Percentiles rank a stretch among this genome's conserved stretches.
phyloP scores from a whole-genome alignment of 2,113 vertebrate species.

The Uria aalge region DNA sequence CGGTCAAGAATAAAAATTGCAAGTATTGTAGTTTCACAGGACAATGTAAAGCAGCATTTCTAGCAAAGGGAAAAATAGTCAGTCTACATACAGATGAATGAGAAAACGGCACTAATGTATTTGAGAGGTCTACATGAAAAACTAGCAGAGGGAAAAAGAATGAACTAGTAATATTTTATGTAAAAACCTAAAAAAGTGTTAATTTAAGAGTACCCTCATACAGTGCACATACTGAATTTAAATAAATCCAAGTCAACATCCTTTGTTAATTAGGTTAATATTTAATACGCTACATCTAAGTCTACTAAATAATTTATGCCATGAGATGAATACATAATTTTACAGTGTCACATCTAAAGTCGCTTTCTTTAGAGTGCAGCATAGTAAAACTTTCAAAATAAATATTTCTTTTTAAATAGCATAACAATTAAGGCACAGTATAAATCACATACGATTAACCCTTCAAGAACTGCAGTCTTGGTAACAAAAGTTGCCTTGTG shows the following conservation, averaged over 20 bases:
- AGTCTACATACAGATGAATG: constrained; percentile 79
- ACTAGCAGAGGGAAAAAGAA: constrained; percentile 72
- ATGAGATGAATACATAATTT: constrained; percentile 99
- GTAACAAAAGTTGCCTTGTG: constrained; percentile 69
- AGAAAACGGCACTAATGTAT: constrained; percentile 57
- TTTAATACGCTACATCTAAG: constrained; percentile 90
- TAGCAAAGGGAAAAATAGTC: constrained; percentile 67
- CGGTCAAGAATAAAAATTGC: constrained; percentile 92
- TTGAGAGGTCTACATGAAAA: constrained; percentile 78
- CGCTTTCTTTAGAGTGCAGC: constrained; percentile 90
- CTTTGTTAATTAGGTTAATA: constrained; percentile 97
- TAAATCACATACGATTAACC: constrained; percentile 83
- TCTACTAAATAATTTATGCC: constrained; percentile 99
- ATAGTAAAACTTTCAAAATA: constrained; percentile 97
- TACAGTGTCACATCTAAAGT: constrained; percentile 97
- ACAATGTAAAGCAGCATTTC: constrained; percentile 92
- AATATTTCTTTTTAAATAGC: constrained; percentile 97
- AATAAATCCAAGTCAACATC: constrained; percentile 96
- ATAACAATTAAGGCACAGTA: constrained; percentile 98
- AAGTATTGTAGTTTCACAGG: constrained; percentile 91
- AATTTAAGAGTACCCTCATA: constrained; percentile 84
- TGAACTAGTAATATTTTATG: constrained; percentile 80
- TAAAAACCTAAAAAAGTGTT: constrained; percentile 88
- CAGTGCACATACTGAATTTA: constrained; percentile 98
- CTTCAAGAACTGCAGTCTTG: constrained; percentile 79